Conservation (phyloP, 2,797 vertebrate species). For the Distichodus sexfasciatus region DNA sequence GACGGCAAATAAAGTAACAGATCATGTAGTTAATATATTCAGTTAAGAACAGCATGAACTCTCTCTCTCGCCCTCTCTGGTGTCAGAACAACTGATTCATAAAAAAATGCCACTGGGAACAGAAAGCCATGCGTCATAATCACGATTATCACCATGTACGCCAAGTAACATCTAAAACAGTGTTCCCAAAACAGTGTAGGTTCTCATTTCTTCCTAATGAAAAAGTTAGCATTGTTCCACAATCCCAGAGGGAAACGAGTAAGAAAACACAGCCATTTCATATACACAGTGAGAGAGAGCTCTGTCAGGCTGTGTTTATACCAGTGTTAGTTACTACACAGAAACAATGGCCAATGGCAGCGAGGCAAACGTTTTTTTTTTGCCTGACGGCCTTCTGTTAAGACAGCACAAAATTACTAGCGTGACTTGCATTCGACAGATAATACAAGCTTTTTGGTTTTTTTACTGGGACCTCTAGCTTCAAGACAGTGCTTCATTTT, state of each 20-base stretch:
- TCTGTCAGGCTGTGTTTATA: background rate
- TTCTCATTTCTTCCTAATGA: background rate
- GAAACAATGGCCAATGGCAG: background rate
- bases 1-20: too few relatives aligned
- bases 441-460: background rate
- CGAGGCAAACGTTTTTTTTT: background rate
- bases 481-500: background rate
- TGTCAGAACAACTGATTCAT: background rate
- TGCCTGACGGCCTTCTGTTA: background rate
- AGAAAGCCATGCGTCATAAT: too few relatives aligned
- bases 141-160: too few relatives aligned
- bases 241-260: background rate
- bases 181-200: background rate
- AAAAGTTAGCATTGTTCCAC: background rate
- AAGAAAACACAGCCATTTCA: background rate
- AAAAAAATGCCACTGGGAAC: too few relatives aligned
- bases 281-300: background rate
- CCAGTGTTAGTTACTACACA: background rate
- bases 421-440: constrained; percentile 22
- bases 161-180: background rate
- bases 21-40: too few relatives aligned
- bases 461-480: background rate
- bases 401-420: background rate
- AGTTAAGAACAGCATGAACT: too few relatives aligned
- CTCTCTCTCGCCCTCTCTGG: too few relatives aligned